Conservation (phyloP, 1,140 invertebrate species). For the Penaeus vannamei region DNA sequence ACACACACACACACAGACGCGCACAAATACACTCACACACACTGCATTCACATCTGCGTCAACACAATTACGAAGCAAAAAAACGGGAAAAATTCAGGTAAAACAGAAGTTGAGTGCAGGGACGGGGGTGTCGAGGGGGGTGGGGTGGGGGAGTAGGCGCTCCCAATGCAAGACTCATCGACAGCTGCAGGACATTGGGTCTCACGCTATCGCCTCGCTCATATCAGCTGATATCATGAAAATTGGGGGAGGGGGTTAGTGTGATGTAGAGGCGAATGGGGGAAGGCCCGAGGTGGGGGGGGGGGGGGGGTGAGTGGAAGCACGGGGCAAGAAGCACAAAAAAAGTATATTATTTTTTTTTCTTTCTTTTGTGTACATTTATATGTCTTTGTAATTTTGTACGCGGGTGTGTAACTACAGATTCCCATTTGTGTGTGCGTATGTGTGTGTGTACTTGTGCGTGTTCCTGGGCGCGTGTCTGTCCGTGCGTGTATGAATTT, state of each 20-base stretch:
- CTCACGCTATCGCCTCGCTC: neutral
- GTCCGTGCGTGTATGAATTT: constrained; percentile 42
- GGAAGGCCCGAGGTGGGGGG: neutral
- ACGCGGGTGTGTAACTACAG: neutral
- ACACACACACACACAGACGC: too few species aligned
- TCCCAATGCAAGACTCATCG: too few species aligned
- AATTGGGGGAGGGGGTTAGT: neutral
- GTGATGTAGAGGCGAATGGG: neutral
- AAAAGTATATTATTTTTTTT: neutral
- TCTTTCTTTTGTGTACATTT: neutral
- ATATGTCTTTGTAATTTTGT: neutral
- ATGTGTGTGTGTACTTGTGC: constrained; percentile 14
- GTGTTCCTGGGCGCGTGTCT: constrained; percentile 27
- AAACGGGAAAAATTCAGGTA: too few species aligned
- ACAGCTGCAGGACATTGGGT: too few species aligned
- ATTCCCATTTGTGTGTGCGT: neutral
- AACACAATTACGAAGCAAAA: too few species aligned
- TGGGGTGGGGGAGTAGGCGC: too few species aligned
- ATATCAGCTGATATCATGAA: neutral
- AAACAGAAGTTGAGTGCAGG: too few species aligned
- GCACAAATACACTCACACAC: too few species aligned
- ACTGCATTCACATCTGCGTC: too few species aligned
- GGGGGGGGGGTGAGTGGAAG: neutral
- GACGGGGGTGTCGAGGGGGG: too few species aligned
- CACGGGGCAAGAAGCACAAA: neutral